Base-by-base conservation (phyloP, 2,888 invertebrate genomes). In the Pristionchus mayeri region DNA sequence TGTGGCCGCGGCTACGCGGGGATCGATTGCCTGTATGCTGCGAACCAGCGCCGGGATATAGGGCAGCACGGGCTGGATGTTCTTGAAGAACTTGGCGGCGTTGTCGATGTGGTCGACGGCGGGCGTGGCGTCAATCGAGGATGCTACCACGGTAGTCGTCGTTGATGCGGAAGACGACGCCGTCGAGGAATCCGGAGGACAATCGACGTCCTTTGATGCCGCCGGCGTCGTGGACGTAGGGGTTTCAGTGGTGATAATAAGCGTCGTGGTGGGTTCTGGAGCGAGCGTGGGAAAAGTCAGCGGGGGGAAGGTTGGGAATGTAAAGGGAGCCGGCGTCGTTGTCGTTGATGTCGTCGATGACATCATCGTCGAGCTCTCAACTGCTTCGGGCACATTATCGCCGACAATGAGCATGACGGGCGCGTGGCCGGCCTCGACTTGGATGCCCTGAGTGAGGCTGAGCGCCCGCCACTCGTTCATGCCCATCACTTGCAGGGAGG, bases 41-140 rank as follows among this genome's bases (percentile, higher is more conserved):
- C 88, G 84, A 13, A 90, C 89, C 2, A 90, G 85, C 4, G 87
- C 86, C 13, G 90, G 90, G 37, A 90, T 88, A 40, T 88, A 88
- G 3, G 90, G 90, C 9, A 90, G 86, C 9, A 90, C 87, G 1
- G 90, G 90, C 2, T 89, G 89, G 16, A 89, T 87, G 79, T 89
- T 87, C 54, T 88, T 88, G 34, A 90, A 67, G 40, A 90, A 87
- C n/a, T 85, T 86, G 27, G 89, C 85, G 63, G 89, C 87, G 78
- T 89, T 90, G n/a, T 86, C 86, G 44, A 89, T 81, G 40, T 88
- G 86, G 71, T 89, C 87, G 60, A 85, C 87, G 21, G 85, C 83
- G 18, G 75, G 50, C 13, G 76, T 54, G 48, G 71, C 57, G 27
- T 82, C 57, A n/a, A 82, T n/a, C 16, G 84, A 21, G 7, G 80